A percentile compares a stretch with the other conserved stretches of the same genome.
phyloP scores from a whole-genome alignment of 2,888 invertebrate species.

The Drosophila flavopinicola region DNA sequence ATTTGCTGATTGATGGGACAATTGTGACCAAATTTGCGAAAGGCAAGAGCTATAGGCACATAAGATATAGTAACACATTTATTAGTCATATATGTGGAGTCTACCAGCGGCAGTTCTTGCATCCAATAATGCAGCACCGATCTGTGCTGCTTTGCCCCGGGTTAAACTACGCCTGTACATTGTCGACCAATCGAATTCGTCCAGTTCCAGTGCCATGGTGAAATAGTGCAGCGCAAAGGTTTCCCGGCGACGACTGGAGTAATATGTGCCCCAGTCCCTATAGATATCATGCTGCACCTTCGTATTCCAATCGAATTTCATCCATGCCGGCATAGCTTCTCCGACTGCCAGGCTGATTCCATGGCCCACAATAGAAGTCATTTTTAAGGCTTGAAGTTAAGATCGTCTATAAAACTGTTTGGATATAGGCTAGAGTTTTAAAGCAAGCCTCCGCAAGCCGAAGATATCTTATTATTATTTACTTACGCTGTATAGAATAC shows the following conservation, averaged over 20 bases:
- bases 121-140: conserved; percentile 69
- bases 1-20: conserved; percentile 78
- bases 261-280: conserved; percentile 81
- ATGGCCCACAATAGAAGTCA: conserved; percentile 65
- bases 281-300: conserved; percentile 80
- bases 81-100: not conserved
- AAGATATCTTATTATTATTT: too few species aligned
- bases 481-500: conserved; percentile 1
- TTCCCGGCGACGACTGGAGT: conserved; percentile 74
- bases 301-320: conserved; percentile 68
- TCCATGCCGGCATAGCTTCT: conserved; percentile 60
- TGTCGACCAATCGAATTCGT: conserved; percentile 67
- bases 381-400: conserved; percentile 5
- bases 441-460: too few species aligned
- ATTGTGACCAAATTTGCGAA: conserved; percentile 51
- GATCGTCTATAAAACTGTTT: not conserved
- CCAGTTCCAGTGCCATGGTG: conserved; percentile 72
- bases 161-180: conserved; percentile 76
- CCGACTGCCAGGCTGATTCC: too few species aligned
- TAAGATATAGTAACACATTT: too few species aligned
- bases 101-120: conserved; percentile 71
- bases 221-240: conserved; percentile 77
- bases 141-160: conserved; percentile 74
- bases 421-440: too few species aligned
- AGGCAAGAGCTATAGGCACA: conserved; percentile 13